Evolutionary conservation across 2,888 invertebrate species (phyloP), one percentile per base, ranked within the genome.

Genomic region (Oasisia sp.): DNA sequence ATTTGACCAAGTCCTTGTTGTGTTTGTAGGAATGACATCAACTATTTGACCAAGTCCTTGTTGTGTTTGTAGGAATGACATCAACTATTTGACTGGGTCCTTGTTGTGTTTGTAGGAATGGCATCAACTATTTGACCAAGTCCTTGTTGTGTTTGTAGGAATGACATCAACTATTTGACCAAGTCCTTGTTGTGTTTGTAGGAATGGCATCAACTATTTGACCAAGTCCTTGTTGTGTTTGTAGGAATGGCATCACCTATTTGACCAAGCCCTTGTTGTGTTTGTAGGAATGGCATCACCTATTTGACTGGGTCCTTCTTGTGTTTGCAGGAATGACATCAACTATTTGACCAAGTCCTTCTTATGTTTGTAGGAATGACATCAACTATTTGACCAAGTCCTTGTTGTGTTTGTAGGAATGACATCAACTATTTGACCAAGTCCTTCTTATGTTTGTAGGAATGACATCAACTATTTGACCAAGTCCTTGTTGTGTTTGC

Each of bases 31-130:
- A 98, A 99, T 97, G 98, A 98, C 95, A 98, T 99, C 93, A 99
- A 99, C 96, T 99, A 99, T 97, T 97, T 99, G 95, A 99, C 99
- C 96, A 99, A 99, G 14, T 98, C 99, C 90, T 99, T 99, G 99
- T 99, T 99, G 99, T 99, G 99, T 99, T 1, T 98, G 98, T 92
- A 97, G 99, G 94, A 98, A 98, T 95, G 99, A 99, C 97, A 38
- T 38, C 2, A 38, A 38, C 38, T 38, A 38, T 38, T 38, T 38
- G 38, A 38, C 4, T 38, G 38, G 4, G 38, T 38, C 38, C 38
- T 38, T 38, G 2, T 38, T 38, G 38, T 4, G n/a, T 32, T 32
- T 90, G 90, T 38, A 38, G 27, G 32, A 91, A 92, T 44, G 58
- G 9, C 32, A 8, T 92, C 32, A 56, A 5, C 58, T 38, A 38